These are phyloP conservation scores for Caranx ignobilis DNA, from an alignment of 2,113 vertebrate species.

Conservation along the genomic window DNA sequence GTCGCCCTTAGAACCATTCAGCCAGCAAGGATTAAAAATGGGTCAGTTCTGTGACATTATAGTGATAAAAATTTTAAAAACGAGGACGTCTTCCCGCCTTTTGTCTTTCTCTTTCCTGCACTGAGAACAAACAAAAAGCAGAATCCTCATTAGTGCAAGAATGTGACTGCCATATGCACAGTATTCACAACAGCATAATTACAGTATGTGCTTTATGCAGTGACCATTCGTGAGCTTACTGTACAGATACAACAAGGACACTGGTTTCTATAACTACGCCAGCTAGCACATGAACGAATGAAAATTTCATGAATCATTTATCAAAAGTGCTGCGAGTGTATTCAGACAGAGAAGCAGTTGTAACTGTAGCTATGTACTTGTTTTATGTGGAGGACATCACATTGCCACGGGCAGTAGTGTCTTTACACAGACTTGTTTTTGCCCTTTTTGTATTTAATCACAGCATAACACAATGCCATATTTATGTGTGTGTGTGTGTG, in stretches of 20 bases:
- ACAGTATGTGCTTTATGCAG: not conserved
- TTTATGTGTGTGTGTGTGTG: slow-evolving; percentile 13
- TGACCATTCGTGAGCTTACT: slow-evolving; percentile 16
- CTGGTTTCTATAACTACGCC: slow-evolving; percentile 10
- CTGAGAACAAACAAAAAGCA: not conserved
- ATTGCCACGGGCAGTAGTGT: slow-evolving; percentile 56
- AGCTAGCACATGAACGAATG: slow-evolving; percentile 21
- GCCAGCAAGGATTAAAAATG: not conserved
- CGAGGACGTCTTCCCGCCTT: not conserved
- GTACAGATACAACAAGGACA: slow-evolving; percentile 18
- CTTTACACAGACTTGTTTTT: slow-evolving; percentile 33
- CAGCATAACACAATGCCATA: slow-evolving; percentile 21
- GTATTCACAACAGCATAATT: slow-evolving; percentile 13
- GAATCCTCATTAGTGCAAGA: slow-evolving; percentile 1
- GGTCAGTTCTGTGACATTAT: not conserved
- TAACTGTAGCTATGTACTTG: slow-evolving; percentile 29
- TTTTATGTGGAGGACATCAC: slow-evolving; percentile 50
- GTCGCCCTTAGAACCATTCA: not conserved
- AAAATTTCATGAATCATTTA: slow-evolving; percentile 62
- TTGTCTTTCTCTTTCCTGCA: not conserved
- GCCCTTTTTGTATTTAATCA: slow-evolving; percentile 34
- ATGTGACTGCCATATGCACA: not conserved
- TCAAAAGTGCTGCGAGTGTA: slow-evolving; percentile 30
- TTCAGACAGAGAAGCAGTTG: slow-evolving; percentile 43
- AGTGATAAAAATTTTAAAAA: not conserved